phyloP scores from a whole-genome alignment of 2,113 vertebrate genomes.

The Poeciliopsis turrubarensis region DNA sequence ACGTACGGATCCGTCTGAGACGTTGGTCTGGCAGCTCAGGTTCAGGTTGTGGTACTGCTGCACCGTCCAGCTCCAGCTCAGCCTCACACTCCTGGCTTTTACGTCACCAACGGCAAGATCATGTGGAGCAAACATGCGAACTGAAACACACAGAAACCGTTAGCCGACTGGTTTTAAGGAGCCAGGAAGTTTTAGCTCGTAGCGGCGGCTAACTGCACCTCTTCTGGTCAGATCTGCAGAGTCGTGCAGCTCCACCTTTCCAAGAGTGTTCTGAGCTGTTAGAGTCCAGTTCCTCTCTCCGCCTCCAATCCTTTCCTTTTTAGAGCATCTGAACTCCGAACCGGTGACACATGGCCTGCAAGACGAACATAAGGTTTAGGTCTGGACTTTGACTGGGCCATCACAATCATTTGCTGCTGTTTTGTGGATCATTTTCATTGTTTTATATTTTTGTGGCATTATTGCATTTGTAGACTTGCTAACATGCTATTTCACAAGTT shows the following conservation, averaged over 20 bases:
- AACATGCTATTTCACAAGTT: too few relatives aligned
- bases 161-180: not conserved
- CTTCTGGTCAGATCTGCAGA: constrained; percentile 44
- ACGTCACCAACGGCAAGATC: not conserved
- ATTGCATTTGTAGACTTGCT: too few relatives aligned
- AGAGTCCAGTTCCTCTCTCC: constrained; percentile 67
- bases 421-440: too few relatives aligned
- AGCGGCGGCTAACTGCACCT: constrained; percentile 42
- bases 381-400: too few relatives aligned
- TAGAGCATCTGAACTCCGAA: constrained; percentile 3
- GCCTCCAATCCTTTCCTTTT: not conserved
- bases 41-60: constrained; percentile 16
- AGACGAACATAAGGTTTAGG: not conserved
- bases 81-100: constrained; percentile 40
- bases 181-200: not conserved
- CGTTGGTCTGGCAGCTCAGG: constrained; percentile 53
- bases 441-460: too few relatives aligned
- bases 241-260: constrained; percentile 38
- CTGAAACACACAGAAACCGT: constrained; percentile 47
- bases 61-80: constrained; percentile 61
- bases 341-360: constrained; percentile 35
- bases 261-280: constrained; percentile 46
- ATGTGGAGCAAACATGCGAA: constrained; percentile 58
- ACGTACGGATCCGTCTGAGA: not conserved
- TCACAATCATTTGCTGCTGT: too few relatives aligned